Evolutionary conservation across 2,888 invertebrate species (phyloP).

Genomic region (Leucophenga maculata): DNA sequence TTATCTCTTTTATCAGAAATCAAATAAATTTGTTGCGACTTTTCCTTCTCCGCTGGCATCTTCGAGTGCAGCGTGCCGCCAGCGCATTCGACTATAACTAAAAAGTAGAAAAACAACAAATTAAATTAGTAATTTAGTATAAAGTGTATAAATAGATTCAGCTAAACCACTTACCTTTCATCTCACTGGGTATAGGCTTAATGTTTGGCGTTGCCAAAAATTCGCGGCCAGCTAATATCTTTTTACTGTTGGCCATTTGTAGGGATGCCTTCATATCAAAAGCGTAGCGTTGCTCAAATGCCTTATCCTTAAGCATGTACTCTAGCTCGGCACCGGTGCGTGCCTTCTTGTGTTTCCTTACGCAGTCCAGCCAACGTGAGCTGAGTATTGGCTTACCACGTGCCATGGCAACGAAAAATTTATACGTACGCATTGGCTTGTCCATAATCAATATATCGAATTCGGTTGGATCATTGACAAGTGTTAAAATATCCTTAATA

Average conservation of each 20-base stretch:
- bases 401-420: conserved; percentile 76
- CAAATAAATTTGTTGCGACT: background rate
- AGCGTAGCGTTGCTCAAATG: background rate
- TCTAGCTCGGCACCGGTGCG: background rate
- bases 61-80: conserved; percentile 1
- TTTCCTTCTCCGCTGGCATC: background rate
- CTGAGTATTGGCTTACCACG: conserved; percentile 76
- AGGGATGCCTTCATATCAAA: background rate
- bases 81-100: conserved; percentile 1
- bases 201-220: conserved; percentile 7
- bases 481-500: conserved; percentile 70
- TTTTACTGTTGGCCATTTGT: background rate
- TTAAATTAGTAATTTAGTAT: background rate
- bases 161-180: background rate
- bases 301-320: background rate
- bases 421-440: conserved; percentile 74
- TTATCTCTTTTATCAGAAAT: background rate
- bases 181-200: background rate
- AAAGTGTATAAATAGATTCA: background rate
- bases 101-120: background rate
- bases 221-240: background rate
- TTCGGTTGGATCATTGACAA: conserved; percentile 73
- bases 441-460: conserved; percentile 75
- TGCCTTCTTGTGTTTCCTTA: conserved; percentile 17
- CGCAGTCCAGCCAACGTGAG: conserved; percentile 50